These are phyloP conservation scores for Conger conger DNA, from an alignment of 2,113 vertebrate species.

Conservation along the genomic window DNA sequence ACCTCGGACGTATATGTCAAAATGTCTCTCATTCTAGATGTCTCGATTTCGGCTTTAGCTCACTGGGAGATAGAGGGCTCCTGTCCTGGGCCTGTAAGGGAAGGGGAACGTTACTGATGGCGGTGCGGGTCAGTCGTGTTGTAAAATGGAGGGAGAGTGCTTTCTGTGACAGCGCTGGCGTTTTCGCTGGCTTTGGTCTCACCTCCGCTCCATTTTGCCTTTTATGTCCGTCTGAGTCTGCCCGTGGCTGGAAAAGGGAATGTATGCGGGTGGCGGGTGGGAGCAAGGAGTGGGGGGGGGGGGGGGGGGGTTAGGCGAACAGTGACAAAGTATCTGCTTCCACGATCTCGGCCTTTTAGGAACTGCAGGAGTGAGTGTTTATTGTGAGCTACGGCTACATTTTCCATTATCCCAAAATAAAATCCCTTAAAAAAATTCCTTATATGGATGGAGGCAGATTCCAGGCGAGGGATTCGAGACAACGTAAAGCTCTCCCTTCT, in stretches of 20 bases:
- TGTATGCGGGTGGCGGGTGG: constrained; percentile 50
- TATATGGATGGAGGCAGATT: constrained; percentile 66
- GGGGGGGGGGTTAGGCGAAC: constrained; percentile 23
- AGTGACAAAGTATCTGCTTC: constrained; percentile 62
- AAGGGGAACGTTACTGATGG: too few relatives aligned
- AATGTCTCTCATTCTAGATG: too few relatives aligned
- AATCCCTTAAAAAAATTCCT: constrained; percentile 55
- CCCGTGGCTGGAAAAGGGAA: constrained; percentile 75
- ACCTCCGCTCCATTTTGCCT: constrained; percentile 49
- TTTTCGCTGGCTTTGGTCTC: constrained; percentile 14
- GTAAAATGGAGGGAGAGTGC: too few relatives aligned
- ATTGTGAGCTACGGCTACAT: constrained; percentile 66
- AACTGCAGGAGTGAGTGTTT: constrained; percentile 69
- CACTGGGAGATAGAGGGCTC: too few relatives aligned
- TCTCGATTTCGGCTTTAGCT: too few relatives aligned
- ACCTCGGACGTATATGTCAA: too few relatives aligned
- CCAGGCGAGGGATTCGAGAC: constrained; percentile 45
- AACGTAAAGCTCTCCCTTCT: constrained; percentile 49
- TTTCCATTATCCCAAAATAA: constrained; percentile 73
- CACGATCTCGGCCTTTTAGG: constrained; percentile 59
- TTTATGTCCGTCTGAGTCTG: constrained; percentile 53
- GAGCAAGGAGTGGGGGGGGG: not conserved
- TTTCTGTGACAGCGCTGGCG: not conserved
- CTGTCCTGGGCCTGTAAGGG: too few relatives aligned
- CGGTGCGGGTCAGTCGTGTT: too few relatives aligned